Evolutionary conservation across 2,888 invertebrate genomes (phyloP).

Genomic region (Esperia sulphurella): DNA sequence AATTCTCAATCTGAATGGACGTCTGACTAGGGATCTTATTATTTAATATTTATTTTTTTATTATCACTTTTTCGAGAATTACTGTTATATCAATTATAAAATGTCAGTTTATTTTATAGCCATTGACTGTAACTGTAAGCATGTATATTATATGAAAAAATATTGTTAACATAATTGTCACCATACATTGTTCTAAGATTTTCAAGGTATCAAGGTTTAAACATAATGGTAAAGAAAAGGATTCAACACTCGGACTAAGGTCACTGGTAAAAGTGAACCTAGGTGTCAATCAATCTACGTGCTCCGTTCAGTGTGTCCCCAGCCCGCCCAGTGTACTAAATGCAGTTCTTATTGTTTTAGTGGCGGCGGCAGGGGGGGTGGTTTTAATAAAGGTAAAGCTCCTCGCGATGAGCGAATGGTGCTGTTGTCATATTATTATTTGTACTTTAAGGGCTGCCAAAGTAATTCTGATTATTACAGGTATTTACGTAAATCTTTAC

Average conservation of each 20-base stretch:
- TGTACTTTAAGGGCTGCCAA: constrained; percentile 76
- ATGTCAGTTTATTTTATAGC: constrained; percentile 2
- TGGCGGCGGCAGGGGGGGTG: constrained; percentile 96
- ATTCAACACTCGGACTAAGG: constrained; percentile 69
- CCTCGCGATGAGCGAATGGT: constrained; percentile 85
- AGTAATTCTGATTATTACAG: constrained; percentile 21
- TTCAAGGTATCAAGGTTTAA: constrained; percentile 71
- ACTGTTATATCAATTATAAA: background rate
- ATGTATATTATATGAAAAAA: constrained; percentile 41
- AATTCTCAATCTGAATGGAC: too few relatives aligned
- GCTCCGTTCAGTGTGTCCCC: constrained; percentile 76
- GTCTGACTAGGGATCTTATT: background rate
- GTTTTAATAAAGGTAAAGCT: constrained; percentile 98
- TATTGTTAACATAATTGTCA: constrained; percentile 45
- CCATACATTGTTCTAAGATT: constrained; percentile 67
- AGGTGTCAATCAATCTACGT: constrained; percentile 75
- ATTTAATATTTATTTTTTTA: background rate
- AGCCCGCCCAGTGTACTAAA: constrained; percentile 85
- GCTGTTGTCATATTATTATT: constrained; percentile 83
- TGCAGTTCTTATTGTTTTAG: constrained; percentile 92
- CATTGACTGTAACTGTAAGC: constrained; percentile 17
- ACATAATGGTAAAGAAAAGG: constrained; percentile 80
- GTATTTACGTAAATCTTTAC: constrained; percentile 20
- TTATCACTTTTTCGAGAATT: constrained; percentile 7
- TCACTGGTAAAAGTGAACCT: constrained; percentile 73